Percentiles rank a stretch among this genome's conserved stretches.
These are phyloP conservation scores for Mamestra brassicae DNA, from an alignment of 2,888 invertebrate species.

Conservation along the genomic window DNA sequence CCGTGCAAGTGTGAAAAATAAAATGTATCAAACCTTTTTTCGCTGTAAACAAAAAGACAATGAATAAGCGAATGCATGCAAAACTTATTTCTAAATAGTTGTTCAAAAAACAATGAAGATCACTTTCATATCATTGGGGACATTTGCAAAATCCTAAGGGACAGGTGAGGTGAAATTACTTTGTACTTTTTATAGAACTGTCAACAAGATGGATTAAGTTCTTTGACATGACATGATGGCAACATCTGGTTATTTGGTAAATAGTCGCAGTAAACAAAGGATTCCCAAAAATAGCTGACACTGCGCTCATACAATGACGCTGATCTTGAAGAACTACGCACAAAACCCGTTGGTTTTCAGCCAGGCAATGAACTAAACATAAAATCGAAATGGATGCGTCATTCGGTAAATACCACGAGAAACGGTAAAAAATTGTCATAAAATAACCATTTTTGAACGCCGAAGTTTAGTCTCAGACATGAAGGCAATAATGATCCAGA, in stretches of 20 bases:
- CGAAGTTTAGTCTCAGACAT: neutral
- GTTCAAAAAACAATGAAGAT: neutral
- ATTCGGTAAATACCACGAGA: constrained; percentile 67
- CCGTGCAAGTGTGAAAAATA: constrained; percentile 58
- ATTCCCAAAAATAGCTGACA: constrained; percentile 76
- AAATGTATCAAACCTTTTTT: constrained; percentile 83
- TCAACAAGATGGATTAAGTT: constrained; percentile 38
- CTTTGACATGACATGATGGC: constrained; percentile 42
- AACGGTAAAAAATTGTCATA: constrained; percentile 35
- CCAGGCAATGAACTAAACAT: constrained; percentile 70
- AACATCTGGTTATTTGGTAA: constrained; percentile 56
- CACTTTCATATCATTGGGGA: neutral
- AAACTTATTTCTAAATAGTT: constrained; percentile 1
- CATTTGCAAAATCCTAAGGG: neutral
- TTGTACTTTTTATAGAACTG: constrained; percentile 18
- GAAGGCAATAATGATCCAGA: constrained; percentile 2
- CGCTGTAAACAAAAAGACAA: constrained; percentile 82
- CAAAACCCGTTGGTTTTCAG: constrained; percentile 71
- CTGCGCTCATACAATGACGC: constrained; percentile 69
- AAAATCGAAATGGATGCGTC: constrained; percentile 72
- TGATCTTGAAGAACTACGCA: constrained; percentile 75
- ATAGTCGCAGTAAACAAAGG: constrained; percentile 71
- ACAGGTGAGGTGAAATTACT: neutral
- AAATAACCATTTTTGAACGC: constrained; percentile 10
- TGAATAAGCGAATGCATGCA: constrained; percentile 63